Base-by-base conservation (phyloP, 1,140 invertebrate genomes). In the Cydia strobilella region DNA sequence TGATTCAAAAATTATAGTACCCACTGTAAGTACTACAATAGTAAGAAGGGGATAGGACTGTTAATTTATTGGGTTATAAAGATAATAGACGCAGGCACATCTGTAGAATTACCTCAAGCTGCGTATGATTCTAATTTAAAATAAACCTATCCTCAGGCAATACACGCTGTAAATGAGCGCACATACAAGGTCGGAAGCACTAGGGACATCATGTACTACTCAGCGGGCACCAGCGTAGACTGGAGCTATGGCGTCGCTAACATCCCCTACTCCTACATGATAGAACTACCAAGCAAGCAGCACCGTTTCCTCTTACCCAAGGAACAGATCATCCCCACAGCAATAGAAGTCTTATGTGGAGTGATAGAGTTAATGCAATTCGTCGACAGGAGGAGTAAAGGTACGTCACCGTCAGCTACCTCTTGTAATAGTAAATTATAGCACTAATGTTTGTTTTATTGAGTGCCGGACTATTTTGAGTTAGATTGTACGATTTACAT, bases 301-400 rank as follows among this genome's bases (percentile, higher is more conserved):
- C 84, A 92, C 20, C 95, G 96, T 7, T 97, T 97, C 82, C 69
- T 96, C 1, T 89, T 97, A 10, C 96, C 96, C 0, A 94, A 95
- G 54, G 86, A 92, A 35, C 94, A 96, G 81, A 97, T 97, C 54
- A 80, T 94, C 4, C 92, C 94, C 0, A 96, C 95, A 9, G 94
- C 93, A 1, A 77, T 91, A 59, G 96, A 96, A 89, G 94, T 94
- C 0, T 94, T 95, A 81, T 94, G 94, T 73, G 95, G 95, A 1
- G 85, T 96, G 7, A 75, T 95, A 1, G 93, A 92, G n/a, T 93
- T 96, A 51, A 93, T 96, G 79, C 83, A 94, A 13, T 90, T 87
- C 74, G 81, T 90, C 7, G 90, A 91, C 59, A 82, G 54, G 72
- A 77, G 78, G 63, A 0, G 13, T 15, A 45, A 15, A 45, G 10